Evolutionary conservation across 37 sponge, comb jelly and placozoan species (phyloP).

Genomic region (Hexactinellida sp.): DNA sequence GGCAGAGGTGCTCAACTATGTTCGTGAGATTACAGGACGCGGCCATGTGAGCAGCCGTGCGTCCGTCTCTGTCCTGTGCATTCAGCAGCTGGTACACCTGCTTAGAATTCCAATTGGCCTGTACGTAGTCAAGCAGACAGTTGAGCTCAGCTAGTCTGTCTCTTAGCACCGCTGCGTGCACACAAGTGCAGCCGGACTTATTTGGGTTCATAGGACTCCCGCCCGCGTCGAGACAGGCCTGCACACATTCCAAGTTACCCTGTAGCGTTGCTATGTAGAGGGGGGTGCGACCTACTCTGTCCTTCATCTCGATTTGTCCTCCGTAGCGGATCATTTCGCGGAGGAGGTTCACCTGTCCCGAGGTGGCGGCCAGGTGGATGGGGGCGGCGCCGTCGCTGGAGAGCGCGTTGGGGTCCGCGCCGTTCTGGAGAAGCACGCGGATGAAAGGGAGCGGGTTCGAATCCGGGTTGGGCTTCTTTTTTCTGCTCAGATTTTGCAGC

Average conservation of each 20-base stretch:
- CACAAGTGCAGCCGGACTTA: conserved; percentile 10
- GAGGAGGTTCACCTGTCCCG: not conserved
- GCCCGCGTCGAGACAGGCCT: not conserved
- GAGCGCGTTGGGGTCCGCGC: not conserved
- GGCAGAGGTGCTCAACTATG: not conserved
- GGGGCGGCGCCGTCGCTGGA: not conserved
- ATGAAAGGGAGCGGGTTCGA: not conserved
- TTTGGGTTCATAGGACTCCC: not conserved
- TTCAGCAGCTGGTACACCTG: conserved; percentile 12
- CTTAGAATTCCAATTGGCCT: not conserved
- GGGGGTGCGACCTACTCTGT: conserved; percentile 8
- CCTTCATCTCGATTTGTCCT: not conserved
- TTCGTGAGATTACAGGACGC: not conserved
- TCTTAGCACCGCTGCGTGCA: not conserved
- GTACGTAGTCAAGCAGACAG: not conserved
- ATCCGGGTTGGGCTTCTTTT: not conserved
- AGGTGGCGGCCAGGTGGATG: not conserved
- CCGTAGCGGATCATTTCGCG: conserved; percentile 14
- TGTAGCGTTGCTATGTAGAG: not conserved
- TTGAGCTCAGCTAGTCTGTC: not conserved
- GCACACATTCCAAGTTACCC: not conserved
- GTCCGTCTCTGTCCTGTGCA: not conserved
- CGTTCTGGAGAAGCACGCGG: not conserved
- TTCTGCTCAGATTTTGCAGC: not conserved
- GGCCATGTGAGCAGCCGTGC: not conserved